These are phyloP conservation scores for Caenorhabditis sp. DNA, from an alignment of 2,888 invertebrate genomes.

Conservation along the genomic window DNA sequence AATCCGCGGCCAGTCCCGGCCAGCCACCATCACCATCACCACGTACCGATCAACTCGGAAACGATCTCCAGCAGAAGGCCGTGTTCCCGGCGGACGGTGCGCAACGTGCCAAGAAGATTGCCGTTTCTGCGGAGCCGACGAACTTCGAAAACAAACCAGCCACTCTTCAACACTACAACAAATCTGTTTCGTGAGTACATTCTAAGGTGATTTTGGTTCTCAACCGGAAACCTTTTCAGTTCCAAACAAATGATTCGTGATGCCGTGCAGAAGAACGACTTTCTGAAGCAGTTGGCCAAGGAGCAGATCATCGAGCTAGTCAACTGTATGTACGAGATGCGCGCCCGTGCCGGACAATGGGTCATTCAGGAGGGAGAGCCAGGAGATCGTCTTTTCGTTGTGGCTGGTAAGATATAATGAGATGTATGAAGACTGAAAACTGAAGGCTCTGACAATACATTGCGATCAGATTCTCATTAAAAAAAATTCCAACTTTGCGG, in stretches of 20 bases:
- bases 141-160: slow-evolving; percentile 80
- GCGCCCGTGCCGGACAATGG: slow-evolving; percentile 84
- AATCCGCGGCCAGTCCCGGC: slow-evolving; percentile 76
- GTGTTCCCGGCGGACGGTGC: slow-evolving; percentile 59
- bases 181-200: slow-evolving; percentile 78
- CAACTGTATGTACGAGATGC: slow-evolving; percentile 85
- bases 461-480: too few relatives aligned
- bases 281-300: slow-evolving; percentile 85
- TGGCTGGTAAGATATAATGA: slow-evolving; percentile 72
- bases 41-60: slow-evolving; percentile 79
- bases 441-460: not conserved
- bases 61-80: slow-evolving; percentile 82
- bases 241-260: slow-evolving; percentile 85
- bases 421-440: not conserved
- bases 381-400: slow-evolving; percentile 89
- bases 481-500: too few relatives aligned
- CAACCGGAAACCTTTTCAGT: slow-evolving; percentile 80
- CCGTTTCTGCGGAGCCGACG: slow-evolving; percentile 84
- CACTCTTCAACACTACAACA: slow-evolving; percentile 82
- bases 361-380: slow-evolving; percentile 85
- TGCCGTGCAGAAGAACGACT: slow-evolving; percentile 85
- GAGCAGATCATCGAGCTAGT: slow-evolving; percentile 85
- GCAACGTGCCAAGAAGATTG: slow-evolving; percentile 84
- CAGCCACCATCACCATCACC: slow-evolving; percentile 71
- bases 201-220: not conserved